Conservation (phyloP, 2,888 invertebrate genomes). For the Plebejus argus region DNA sequence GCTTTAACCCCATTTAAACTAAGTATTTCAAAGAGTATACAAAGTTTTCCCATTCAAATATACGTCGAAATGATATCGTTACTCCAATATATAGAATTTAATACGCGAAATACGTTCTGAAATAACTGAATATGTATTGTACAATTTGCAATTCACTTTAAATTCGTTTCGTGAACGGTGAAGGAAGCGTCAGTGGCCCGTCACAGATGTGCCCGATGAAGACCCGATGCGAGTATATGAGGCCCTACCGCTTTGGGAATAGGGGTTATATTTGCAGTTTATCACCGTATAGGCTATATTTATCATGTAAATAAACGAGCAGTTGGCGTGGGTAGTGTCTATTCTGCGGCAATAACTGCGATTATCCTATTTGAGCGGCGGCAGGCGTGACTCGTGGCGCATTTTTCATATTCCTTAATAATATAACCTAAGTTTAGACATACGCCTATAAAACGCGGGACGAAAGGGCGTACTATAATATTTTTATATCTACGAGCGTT, state of each 20-base stretch:
- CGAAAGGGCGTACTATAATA: conserved; percentile 1
- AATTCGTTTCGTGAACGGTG: conserved; percentile 38
- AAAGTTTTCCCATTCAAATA: neutral
- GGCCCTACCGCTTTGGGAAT: conserved; percentile 24
- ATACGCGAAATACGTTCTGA: conserved; percentile 29
- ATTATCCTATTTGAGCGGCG: conserved; percentile 72
- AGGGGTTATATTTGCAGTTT: conserved; percentile 28
- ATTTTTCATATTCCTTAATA: conserved; percentile 59
- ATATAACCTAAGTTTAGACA: conserved; percentile 46
- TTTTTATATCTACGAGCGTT: neutral
- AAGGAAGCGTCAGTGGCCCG: conserved; percentile 35
- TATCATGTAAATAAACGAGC: conserved; percentile 69
- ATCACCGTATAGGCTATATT: conserved; percentile 32
- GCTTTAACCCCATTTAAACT: neutral
- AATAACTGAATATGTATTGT: conserved; percentile 35
- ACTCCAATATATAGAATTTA: conserved; percentile 20
- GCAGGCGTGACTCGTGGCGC: conserved; percentile 65
- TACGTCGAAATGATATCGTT: neutral
- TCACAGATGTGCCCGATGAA: conserved; percentile 26
- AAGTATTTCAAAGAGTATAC: neutral
- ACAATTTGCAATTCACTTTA: conserved; percentile 39
- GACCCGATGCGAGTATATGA: conserved; percentile 8
- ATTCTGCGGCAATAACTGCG: conserved; percentile 72
- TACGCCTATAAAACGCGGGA: conserved; percentile 28
- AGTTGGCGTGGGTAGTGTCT: conserved; percentile 75